Conservation (phyloP, 2,113 vertebrate species). For the Prionailurus bengalensis region DNA sequence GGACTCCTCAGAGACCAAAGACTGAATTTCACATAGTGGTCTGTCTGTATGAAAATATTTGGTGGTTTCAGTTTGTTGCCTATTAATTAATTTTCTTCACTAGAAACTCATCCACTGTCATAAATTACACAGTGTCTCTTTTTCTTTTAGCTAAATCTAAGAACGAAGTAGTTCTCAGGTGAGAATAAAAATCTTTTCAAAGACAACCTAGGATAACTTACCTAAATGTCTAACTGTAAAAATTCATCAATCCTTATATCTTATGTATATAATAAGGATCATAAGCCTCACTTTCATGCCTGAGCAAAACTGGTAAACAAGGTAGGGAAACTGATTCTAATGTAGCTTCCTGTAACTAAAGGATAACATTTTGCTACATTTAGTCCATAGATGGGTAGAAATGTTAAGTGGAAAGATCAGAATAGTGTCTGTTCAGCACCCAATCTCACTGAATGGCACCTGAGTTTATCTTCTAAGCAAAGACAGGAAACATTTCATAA, state of each 20-base stretch:
- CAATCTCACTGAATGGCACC: neutral
- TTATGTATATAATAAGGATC: neutral
- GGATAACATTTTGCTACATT: neutral
- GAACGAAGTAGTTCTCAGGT: neutral
- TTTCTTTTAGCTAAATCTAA: neutral
- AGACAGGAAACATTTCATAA: neutral
- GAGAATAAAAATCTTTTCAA: neutral
- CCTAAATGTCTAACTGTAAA: neutral
- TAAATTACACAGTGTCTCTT: neutral
- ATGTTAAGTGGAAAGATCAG: neutral
- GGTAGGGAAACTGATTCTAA: neutral
- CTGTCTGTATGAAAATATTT: neutral
- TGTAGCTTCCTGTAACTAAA: neutral
- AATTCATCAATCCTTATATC: neutral
- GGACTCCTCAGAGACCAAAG: neutral
- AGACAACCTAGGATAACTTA: neutral
- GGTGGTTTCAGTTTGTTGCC: neutral
- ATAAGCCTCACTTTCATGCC: neutral
- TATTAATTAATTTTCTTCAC: neutral
- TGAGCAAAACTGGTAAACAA: constrained; percentile 13
- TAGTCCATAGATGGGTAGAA: neutral
- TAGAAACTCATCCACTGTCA: neutral
- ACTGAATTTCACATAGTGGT: neutral
- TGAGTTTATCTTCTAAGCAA: neutral
- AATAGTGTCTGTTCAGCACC: neutral